Percentiles rank a stretch among this genome's conserved stretches.
Conservation (phyloP, 2,888 invertebrate species). For the Dasypolia templi region DNA sequence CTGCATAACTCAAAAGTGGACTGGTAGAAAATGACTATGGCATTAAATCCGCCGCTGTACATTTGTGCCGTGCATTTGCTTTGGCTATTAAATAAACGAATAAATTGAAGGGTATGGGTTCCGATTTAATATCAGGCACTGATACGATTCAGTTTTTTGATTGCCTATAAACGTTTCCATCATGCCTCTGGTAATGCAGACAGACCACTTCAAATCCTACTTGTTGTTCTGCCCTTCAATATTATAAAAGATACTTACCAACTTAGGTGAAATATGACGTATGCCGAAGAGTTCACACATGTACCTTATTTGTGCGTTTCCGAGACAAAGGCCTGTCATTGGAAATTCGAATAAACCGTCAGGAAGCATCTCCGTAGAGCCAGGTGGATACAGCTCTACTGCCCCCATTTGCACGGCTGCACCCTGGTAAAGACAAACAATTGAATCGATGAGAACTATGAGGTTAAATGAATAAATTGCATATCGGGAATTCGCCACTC, state of each 20-base stretch:
- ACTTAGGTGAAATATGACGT: constrained; percentile 44
- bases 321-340: constrained; percentile 64
- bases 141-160: neutral
- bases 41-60: too few species aligned
- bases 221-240: neutral
- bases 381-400: constrained; percentile 74
- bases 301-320: constrained; percentile 52
- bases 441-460: neutral
- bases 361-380: constrained; percentile 43
- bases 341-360: neutral
- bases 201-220: neutral
- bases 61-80: too few species aligned
- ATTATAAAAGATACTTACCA: constrained; percentile 59
- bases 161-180: neutral
- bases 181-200: neutral
- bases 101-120: neutral
- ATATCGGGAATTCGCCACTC: too few species aligned
- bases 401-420: constrained; percentile 64
- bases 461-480: neutral
- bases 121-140: neutral
- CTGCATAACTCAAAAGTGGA: neutral
- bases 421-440: constrained; percentile 65
- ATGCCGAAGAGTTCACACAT: constrained; percentile 70
- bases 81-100: neutral
- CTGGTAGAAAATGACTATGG: neutral